Base-by-base conservation (phyloP, 2,888 invertebrate genomes). In the Mechanitis messenoides region DNA sequence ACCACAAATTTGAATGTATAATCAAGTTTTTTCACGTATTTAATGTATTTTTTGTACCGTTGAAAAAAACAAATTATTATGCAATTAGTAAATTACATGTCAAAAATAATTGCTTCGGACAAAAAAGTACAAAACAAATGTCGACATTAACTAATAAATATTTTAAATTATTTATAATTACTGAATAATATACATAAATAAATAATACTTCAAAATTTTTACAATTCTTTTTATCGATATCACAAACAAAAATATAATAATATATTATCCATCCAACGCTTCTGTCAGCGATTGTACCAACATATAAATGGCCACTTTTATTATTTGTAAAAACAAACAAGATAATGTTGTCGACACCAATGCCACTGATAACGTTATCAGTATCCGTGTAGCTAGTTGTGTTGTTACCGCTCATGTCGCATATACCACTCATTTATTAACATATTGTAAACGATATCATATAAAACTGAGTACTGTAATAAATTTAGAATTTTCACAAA, bases 271-370 rank as follows among this genome's bases (percentile, higher is more conserved):
- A 7, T 35, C 35, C 7, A 31, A 57, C 54, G 62, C 62, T 73
- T 73, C 71, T 70, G 60, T 56, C 54, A 62, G 53, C 59, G 71
- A 77, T 72, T 71, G 73, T 78, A 78, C 72, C 60, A 60, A 50
- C 3, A 50, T 31, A 62, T 66, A 65, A 68, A 68, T 68, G 65
- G 67, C 57, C 62, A 61, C 63, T 71, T 58, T 76, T 77, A 76
- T 71, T 73, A 78, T 75, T 76, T 74, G 74, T 74, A 75, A 78
- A 77, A 80, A 81, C 80, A 78, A 77, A 76, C 75, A 77, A 83
- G 85, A 87, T 85, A 87, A 77, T 76, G 73, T 70, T 85, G 83
- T 87, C 85, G 84, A 83, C 85, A 80, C 79, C 84, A 83, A 85
- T 85, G 80, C 74, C 72, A 71, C 73, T 76, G 88, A 87, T 87